Evolutionary conservation across 2,888 invertebrate species (phyloP).

Genomic region (Xestia c-nigrum): DNA sequence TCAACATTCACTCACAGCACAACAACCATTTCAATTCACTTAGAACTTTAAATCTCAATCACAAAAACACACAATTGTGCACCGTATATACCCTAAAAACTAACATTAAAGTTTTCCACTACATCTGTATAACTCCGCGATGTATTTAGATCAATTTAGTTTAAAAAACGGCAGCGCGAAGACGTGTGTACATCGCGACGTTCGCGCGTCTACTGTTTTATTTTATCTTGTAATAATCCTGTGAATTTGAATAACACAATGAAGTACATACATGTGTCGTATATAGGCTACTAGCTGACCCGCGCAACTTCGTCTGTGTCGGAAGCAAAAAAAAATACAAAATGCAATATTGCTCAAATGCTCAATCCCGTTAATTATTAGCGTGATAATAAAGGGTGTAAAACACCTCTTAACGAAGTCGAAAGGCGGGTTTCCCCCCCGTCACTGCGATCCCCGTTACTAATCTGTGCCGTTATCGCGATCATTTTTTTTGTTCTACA

Average conservation of each 20-base stretch:
- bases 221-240: background rate
- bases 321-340: too few species aligned
- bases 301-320: too few species aligned
- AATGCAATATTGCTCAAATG: too few species aligned
- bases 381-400: too few species aligned
- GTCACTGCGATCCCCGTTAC: too few species aligned
- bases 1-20: background rate
- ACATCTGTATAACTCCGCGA: slow-evolving; percentile 22
- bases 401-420: too few species aligned
- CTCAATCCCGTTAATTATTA: too few species aligned
- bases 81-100: background rate
- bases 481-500: too few species aligned
- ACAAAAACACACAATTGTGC: slow-evolving; percentile 1
- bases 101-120: background rate
- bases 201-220: slow-evolving; percentile 25
- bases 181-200: background rate
- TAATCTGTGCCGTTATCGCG: too few species aligned
- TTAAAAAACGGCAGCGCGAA: background rate
- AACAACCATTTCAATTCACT: background rate
- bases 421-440: too few species aligned
- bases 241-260: background rate
- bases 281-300: background rate
- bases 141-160: background rate
- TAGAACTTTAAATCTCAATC: background rate
- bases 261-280: background rate